Evolutionary conservation across 2,797 vertebrate genomes (phyloP).

Genomic region (Cheirogaleus major): DNA sequence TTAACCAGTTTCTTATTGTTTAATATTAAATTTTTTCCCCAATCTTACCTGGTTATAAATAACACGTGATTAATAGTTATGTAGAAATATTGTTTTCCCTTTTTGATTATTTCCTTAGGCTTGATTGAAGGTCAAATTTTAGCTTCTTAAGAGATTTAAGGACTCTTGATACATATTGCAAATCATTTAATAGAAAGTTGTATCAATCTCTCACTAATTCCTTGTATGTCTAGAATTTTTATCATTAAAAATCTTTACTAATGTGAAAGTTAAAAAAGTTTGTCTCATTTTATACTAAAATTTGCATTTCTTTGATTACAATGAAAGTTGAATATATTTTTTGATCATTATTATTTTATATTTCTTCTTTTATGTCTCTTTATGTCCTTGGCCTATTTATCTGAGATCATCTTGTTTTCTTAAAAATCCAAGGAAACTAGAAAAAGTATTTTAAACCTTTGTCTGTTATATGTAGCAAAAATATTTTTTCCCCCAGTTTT

Average conservation of each 20-base stretch:
- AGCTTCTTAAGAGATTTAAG: conserved; percentile 10
- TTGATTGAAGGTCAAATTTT: background rate
- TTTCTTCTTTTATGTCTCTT: background rate
- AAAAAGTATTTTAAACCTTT: conserved; percentile 14
- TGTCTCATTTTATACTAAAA: background rate
- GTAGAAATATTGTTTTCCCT: background rate
- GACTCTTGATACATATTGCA: background rate
- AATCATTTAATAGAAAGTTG: background rate
- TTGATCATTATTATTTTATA: conserved; percentile 20
- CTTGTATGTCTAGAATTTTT: background rate
- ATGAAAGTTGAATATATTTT: background rate
- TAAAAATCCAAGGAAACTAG: background rate
- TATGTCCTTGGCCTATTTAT: conserved; percentile 3
- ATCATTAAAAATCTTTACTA: conserved; percentile 16
- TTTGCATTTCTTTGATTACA: conserved; percentile 35
- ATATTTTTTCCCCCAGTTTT: background rate
- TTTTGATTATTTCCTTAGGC: background rate
- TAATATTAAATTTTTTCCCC: background rate
- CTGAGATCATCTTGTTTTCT: conserved; percentile 4
- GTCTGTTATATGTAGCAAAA: background rate
- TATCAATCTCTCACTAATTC: background rate
- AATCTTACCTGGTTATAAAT: conserved; percentile 19
- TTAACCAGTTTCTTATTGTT: background rate
- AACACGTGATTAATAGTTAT: background rate
- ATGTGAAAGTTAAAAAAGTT: background rate